These are phyloP conservation scores for Synchiropus splendidus DNA, from an alignment of 2,113 vertebrate genomes.

Conservation along the genomic window DNA sequence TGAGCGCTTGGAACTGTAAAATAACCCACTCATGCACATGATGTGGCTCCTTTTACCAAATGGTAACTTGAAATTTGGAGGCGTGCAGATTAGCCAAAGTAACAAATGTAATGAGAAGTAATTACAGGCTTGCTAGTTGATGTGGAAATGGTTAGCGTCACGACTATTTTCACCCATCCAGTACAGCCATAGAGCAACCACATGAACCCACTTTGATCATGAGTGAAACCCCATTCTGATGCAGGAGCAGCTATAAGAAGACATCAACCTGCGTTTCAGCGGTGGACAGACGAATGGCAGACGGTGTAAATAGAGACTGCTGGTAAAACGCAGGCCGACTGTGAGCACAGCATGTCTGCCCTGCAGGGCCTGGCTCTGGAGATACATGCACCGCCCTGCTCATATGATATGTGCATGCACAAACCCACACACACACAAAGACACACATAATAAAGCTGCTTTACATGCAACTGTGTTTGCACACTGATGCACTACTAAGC, in stretches of 20 bases:
- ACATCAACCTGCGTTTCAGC: conserved; percentile 9
- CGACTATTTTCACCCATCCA: too few species aligned
- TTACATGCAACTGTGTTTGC: background rate
- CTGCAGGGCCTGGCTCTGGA: conserved; percentile 44
- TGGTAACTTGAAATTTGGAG: too few species aligned
- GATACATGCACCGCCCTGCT: conserved; percentile 17
- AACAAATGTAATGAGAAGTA: too few species aligned
- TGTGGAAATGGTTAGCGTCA: too few species aligned
- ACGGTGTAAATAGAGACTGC: conserved; percentile 52
- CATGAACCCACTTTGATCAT: too few species aligned
- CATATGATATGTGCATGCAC: background rate
- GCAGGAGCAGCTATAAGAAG: background rate
- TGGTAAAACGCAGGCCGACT: conserved; percentile 43
- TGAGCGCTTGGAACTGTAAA: too few species aligned
- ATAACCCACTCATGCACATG: too few species aligned
- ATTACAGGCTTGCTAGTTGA: too few species aligned
- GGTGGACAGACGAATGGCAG: conserved; percentile 33
- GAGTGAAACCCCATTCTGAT: too few species aligned
- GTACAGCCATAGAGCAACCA: too few species aligned
- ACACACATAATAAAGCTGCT: conserved; percentile 3
- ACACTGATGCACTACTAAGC: conserved; percentile 1
- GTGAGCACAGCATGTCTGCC: conserved; percentile 44
- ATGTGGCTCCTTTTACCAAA: too few species aligned
- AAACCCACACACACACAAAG: conserved; percentile 8
- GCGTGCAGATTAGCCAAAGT: too few species aligned